Conservation (phyloP, 2,888 invertebrate genomes). For the Ariolimax columbianus region DNA sequence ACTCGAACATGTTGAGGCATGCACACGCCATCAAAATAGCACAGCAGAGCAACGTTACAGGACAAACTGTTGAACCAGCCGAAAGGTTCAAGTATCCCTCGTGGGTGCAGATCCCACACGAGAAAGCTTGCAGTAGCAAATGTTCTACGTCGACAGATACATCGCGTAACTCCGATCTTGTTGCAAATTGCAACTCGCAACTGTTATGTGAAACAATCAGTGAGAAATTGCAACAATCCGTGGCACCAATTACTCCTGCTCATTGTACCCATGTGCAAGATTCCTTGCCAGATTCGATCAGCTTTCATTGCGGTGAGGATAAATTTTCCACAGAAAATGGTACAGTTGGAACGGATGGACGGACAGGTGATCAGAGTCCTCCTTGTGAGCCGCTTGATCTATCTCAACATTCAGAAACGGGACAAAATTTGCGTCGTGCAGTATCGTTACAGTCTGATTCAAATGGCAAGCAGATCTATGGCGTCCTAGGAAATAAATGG, state of each 20-base stretch:
- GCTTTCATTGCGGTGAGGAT: background rate
- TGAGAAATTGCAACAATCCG: background rate
- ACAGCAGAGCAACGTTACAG: background rate
- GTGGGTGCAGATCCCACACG: background rate
- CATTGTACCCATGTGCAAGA: background rate
- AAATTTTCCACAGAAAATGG: background rate
- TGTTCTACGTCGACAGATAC: background rate
- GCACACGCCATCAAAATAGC: background rate
- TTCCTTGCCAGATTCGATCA: background rate
- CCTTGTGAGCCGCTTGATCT: conserved; percentile 13
- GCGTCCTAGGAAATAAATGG: background rate
- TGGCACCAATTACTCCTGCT: background rate
- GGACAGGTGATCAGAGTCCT: background rate
- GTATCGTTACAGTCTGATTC: background rate
- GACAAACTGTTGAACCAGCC: background rate
- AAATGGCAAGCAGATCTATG: background rate
- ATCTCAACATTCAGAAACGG: background rate
- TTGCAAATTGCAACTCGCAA: background rate
- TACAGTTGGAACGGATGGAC: background rate
- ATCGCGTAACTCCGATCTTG: background rate
- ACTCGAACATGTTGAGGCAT: background rate
- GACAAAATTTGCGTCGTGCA: background rate
- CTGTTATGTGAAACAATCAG: background rate
- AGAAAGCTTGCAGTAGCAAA: background rate
- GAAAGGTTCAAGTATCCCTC: background rate